phyloP scores from a whole-genome alignment of 2,797 vertebrate species.

The Lepus townsendii region DNA sequence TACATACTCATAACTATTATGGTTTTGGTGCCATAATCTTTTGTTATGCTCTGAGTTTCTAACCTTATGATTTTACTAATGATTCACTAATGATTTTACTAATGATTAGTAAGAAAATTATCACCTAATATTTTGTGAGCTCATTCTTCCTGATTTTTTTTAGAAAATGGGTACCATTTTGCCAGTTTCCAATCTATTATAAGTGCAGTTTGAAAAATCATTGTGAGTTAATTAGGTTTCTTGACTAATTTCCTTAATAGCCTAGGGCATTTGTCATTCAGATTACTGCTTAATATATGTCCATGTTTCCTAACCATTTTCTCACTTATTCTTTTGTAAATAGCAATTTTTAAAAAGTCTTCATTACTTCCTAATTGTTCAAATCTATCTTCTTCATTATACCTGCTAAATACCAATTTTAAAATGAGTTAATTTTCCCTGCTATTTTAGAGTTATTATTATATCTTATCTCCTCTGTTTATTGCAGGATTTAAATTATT shows the following conservation, averaged over 20 bases:
- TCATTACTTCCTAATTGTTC: constrained; percentile 79
- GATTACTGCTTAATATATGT: constrained; percentile 53
- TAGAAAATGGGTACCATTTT: constrained; percentile 45
- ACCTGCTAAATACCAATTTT: constrained; percentile 70
- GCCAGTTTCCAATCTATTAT: constrained; percentile 1
- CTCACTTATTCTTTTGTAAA: constrained; percentile 69
- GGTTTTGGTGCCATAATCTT: not conserved
- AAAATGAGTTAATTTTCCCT: constrained; percentile 72
- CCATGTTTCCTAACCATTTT: constrained; percentile 59
- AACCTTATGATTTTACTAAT: constrained; percentile 49
- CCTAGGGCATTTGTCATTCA: constrained; percentile 62
- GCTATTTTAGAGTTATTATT: constrained; percentile 65
- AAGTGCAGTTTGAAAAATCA: constrained; percentile 70
- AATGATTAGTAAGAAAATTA: constrained; percentile 39
- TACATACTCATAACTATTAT: not conserved
- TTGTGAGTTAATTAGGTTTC: constrained; percentile 75
- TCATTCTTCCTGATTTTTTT: constrained; percentile 50
- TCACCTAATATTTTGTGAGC: constrained; percentile 32
- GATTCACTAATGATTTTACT: constrained; percentile 46
- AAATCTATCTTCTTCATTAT: constrained; percentile 79
- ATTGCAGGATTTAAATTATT: constrained; percentile 66
- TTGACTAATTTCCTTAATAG: constrained; percentile 75
- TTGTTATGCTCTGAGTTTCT: constrained; percentile 4
- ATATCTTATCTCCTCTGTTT: constrained; percentile 69
- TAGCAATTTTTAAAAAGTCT: constrained; percentile 74